phyloP scores from a whole-genome alignment of 2,888 invertebrate species.

The Hypsopygia costalis region DNA sequence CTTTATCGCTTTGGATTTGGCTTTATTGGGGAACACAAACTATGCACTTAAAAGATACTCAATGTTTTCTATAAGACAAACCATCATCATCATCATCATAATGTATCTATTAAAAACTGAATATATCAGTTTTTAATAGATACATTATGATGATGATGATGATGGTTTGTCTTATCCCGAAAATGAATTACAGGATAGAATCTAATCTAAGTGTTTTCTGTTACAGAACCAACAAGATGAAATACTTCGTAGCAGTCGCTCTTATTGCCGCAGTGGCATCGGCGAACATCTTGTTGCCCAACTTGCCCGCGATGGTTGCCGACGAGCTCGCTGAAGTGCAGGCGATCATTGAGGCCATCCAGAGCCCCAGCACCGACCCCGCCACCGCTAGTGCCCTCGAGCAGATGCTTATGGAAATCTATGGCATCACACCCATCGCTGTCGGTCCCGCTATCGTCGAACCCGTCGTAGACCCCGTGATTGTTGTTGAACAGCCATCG shows the following conservation, averaged over 20 bases:
- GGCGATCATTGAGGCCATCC: slow-evolving; percentile 47
- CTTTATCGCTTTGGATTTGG: no score
- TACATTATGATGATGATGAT: no score
- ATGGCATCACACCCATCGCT: slow-evolving; percentile 19
- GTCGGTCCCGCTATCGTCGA: slow-evolving; percentile 22
- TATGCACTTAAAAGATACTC: no score
- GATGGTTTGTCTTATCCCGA: no score
- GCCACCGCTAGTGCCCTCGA: slow-evolving; percentile 22
- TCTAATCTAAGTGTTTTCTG: neutral
- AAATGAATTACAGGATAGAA: no score
- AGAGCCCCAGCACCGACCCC: slow-evolving; percentile 19
- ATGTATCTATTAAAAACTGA: no score
- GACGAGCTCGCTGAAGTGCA: slow-evolving; percentile 29
- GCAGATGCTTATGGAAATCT: slow-evolving; percentile 25
- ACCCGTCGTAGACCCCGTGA: slow-evolving; percentile 4
- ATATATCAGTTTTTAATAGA: no score
- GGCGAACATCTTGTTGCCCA: slow-evolving; percentile 30
- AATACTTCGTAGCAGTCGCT: slow-evolving; percentile 51
- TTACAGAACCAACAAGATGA: slow-evolving; percentile 44
- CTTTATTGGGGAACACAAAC: no score
- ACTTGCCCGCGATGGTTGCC: slow-evolving; percentile 17
- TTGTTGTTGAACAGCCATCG: neutral
- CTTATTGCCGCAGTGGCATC: slow-evolving; percentile 50
- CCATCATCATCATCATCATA: no score
- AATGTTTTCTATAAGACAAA: no score